Percentiles rank a stretch among this genome's conserved stretches.
phyloP scores from a whole-genome alignment of 1,140 invertebrate genomes.

The Phymastichus coffea region DNA sequence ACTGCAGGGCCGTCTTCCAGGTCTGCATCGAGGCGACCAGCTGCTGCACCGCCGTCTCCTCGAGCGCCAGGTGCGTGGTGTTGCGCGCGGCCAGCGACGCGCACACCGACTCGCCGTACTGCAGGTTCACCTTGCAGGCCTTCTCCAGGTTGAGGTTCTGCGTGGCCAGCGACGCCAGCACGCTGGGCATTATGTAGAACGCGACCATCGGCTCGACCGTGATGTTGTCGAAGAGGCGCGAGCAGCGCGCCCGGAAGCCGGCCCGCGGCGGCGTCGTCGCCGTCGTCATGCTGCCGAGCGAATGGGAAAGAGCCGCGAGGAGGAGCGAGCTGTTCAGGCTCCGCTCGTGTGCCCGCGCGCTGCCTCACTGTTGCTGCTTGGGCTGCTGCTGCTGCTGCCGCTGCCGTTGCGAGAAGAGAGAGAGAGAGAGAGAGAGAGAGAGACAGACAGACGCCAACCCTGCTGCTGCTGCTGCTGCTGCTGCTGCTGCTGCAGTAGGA shows the following conservation, averaged over 20 bases:
- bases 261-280: background rate
- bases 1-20: conserved; percentile 79
- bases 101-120: conserved; percentile 69
- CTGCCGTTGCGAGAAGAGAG: background rate
- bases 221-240: conserved; percentile 59
- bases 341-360: background rate
- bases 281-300: too few relatives aligned
- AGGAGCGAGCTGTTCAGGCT: background rate
- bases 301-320: too few relatives aligned
- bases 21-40: conserved; percentile 75
- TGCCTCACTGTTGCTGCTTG: background rate
- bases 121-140: conserved; percentile 78
- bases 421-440: background rate
- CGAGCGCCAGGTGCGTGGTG: conserved; percentile 68
- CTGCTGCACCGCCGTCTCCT: conserved; percentile 76
- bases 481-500: too few relatives aligned
- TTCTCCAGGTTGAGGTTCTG: conserved; percentile 83
- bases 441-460: background rate
- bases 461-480: too few relatives aligned
- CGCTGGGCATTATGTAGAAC: conserved; percentile 77
- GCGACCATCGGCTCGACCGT: conserved; percentile 79
- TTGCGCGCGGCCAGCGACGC: conserved; percentile 68
- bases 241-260: conserved; percentile 21
- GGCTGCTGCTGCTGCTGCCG: background rate
- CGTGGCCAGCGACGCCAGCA: conserved; percentile 73